These are phyloP conservation scores for Oxytorus armatus DNA, from an alignment of 2,888 invertebrate genomes.

Conservation along the genomic window DNA sequence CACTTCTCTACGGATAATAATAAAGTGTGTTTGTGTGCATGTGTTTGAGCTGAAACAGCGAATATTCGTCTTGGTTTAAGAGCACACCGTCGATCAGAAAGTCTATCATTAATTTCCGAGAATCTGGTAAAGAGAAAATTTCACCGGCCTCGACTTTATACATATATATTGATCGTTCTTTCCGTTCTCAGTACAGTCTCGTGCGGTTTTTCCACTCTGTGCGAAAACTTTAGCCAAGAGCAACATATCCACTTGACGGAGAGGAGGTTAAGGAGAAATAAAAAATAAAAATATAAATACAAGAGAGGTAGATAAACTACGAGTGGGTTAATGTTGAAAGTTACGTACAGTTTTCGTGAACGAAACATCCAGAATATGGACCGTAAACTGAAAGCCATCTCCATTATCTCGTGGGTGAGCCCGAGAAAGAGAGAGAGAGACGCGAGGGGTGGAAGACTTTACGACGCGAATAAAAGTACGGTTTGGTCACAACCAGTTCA, in stretches of 20 bases:
- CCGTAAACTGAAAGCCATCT: constrained; percentile 45
- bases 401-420: constrained; percentile 45
- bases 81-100: constrained; percentile 44
- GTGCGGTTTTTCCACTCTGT: neutral
- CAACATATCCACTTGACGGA: constrained; percentile 33
- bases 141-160: constrained; percentile 1
- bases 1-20: neutral
- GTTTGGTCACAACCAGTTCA: constrained; percentile 6
- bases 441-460: constrained; percentile 23
- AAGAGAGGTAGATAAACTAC: constrained; percentile 24
- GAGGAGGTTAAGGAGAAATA: constrained; percentile 3
- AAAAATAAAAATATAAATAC: constrained; percentile 7
- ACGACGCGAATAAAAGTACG: constrained; percentile 53
- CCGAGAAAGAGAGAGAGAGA: neutral
- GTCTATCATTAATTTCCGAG: constrained; percentile 33
- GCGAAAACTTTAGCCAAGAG: constrained; percentile 35
- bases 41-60: constrained; percentile 36
- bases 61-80: constrained; percentile 30
- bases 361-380: constrained; percentile 27
- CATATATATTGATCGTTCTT: constrained; percentile 4
- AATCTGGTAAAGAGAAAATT: constrained; percentile 45
- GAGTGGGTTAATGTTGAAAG: constrained; percentile 24
- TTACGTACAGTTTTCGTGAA: neutral
- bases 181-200: neutral
- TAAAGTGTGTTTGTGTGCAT: neutral